Evolutionary conservation across 2,797 vertebrate species (phyloP), one percentile per base, ranked within the genome.

Genomic region (Pipistrellus pipistrellus): DNA sequence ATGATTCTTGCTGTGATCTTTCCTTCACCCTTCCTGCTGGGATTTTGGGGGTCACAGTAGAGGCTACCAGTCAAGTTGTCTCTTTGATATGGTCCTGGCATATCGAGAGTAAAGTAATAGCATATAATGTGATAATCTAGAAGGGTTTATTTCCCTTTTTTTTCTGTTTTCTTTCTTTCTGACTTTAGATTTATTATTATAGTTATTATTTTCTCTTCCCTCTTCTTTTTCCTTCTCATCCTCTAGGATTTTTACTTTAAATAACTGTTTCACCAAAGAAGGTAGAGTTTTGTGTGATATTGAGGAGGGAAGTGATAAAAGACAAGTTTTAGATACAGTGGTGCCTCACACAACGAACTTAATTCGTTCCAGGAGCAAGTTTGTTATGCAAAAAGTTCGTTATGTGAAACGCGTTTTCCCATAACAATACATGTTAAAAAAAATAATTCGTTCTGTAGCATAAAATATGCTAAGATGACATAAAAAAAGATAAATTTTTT

Each of bases 201-300:
- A 62, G 59, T 68, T 32, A 20, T 91, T 88, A 55, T 51, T 46
- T 68, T 80, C 48, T 15, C 2, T 59, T 82, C 0, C 0, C 11
- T 41, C 10, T 82, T 59, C 32, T 21, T 85, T 84, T 64, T 48
- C 32, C n/a, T 75, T 69, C 17, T 55, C 51, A 59, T 68, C 92
- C 66, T 83, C 68, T 51, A 90, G 78, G 55, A 68, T 1, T 38
- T 93, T 62, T 81, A 78, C 81, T 90, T 75, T 64, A 59, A 93
- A 94, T 21, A 35, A 35, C 7, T 62, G 11, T 68, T 95, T 76
- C 25, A 3, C 3, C 17, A 89, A 85, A 38, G 82, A 30, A 95
- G 18, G 48, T 77, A 59, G 69, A 85, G 20, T 30, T 30, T 77
- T 89, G 59, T 85, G 4, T 89, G 51, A 18, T 62, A 62, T 30